phyloP scores from a whole-genome alignment of 2,797 vertebrate species.

The Dermochelys coriacea region DNA sequence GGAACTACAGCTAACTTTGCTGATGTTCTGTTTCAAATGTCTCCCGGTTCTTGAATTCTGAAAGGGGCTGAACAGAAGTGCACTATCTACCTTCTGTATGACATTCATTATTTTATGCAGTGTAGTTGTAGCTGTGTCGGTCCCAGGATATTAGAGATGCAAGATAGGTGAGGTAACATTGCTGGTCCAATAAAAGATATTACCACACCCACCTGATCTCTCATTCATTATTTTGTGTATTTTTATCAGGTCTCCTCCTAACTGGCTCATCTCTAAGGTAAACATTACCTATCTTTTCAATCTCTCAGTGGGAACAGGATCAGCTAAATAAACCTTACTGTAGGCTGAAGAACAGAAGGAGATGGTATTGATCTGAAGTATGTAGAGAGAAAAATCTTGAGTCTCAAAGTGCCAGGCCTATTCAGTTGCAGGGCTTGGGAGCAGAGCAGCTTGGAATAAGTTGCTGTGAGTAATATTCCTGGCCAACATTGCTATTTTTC shows the following conservation, averaged over 20 bases:
- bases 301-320: neutral
- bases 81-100: neutral
- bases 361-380: neutral
- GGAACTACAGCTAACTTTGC: accelerated
- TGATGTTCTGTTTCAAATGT: neutral
- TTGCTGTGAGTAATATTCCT: neutral
- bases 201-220: neutral
- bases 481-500: neutral
- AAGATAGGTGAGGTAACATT: neutral
- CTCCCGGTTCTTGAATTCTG: neutral
- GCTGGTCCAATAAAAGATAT: neutral
- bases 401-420: neutral
- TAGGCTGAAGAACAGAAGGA: neutral
- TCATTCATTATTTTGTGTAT: neutral
- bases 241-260: neutral
- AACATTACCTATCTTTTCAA: neutral
- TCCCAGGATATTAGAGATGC: neutral
- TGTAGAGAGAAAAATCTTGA: constrained; percentile 2
- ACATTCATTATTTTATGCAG: neutral
- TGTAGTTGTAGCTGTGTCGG: neutral
- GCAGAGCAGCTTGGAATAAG: neutral
- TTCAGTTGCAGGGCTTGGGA: neutral
- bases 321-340: neutral
- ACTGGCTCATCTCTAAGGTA: neutral
- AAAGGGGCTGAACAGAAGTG: neutral